Evolutionary conservation across 2,888 invertebrate genomes (phyloP).

Genomic region (Drosophila demipolita): DNA sequence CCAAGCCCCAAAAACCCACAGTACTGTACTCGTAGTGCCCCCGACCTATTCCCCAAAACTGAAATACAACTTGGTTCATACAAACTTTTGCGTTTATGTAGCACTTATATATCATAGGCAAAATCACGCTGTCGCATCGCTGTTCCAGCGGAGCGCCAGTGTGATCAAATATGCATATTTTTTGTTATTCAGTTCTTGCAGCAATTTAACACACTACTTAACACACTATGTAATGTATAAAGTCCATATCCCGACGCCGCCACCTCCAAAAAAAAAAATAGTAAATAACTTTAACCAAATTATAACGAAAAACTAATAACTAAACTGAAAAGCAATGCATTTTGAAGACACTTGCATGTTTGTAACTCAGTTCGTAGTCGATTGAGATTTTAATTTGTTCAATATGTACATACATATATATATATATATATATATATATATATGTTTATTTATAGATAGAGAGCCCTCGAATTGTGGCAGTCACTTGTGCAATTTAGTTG

Average conservation of each 20-base stretch:
- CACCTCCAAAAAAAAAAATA: slow-evolving; percentile 66
- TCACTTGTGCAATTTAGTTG: slow-evolving; percentile 72
- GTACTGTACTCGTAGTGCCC: slow-evolving; percentile 30
- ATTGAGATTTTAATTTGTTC: slow-evolving; percentile 41
- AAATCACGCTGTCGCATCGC: slow-evolving; percentile 54
- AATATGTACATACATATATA: not conserved
- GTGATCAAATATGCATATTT: slow-evolving; percentile 29
- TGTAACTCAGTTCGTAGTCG: slow-evolving; percentile 49
- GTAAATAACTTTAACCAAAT: slow-evolving; percentile 47
- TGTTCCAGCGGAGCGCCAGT: slow-evolving; percentile 46
- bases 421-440: not conserved
- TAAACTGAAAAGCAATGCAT: slow-evolving; percentile 40
- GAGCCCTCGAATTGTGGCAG: slow-evolving; percentile 51
- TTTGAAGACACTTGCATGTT: slow-evolving; percentile 47
- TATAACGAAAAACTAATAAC: slow-evolving; percentile 15
- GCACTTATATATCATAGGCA: slow-evolving; percentile 77
- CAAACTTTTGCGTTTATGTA: slow-evolving; percentile 83
- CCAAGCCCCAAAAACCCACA: slow-evolving; percentile 15
- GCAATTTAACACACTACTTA: slow-evolving; percentile 27
- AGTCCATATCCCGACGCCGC: slow-evolving; percentile 79
- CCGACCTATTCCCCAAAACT: slow-evolving; percentile 13
- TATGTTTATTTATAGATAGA: slow-evolving; percentile 1
- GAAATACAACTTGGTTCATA: slow-evolving; percentile 80
- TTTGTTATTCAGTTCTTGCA: slow-evolving; percentile 57
- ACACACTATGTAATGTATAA: slow-evolving; percentile 48